Evolutionary conservation across 2,113 vertebrate genomes (phyloP), one percentile per base, ranked within the genome.

Genomic region (Ovis canadensis): DNA sequence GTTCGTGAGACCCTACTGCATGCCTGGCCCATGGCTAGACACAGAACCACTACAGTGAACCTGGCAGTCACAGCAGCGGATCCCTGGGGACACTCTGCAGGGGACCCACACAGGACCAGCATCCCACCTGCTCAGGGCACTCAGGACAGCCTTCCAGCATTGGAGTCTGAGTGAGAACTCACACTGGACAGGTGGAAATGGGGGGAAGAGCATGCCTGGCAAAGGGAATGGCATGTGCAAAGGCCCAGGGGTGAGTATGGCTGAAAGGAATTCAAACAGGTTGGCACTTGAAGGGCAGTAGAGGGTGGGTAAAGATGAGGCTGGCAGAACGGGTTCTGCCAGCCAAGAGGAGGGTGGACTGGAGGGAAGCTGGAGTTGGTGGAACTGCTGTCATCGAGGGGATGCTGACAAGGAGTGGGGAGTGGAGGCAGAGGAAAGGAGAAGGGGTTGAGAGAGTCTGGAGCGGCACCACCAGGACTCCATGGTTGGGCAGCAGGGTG

Each of bases 321-420:
- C 43, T 10, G 2, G 3, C 74, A 57, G 71, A 36, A 25, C 21
- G 1, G 0, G 36, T 74, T 36, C 36, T 7, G 5, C 67, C 23
- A 23, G 36, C 3, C 10, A 25, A 25, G 71, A 40, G 67, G n/a
- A 71, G 17, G 19, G 67, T 77, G 23, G 71, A 14, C 21, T 25
- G 71, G 71, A 43, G 40, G 40, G 40, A 74, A 40, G 31, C 40
- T 10, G 2, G 10, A 7, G 5, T 0, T 27, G 23, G 52, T 2
- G 54, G 43, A 0, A 2, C 4, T 3, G 21, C 52, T 31, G 13
- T 4, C 4, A 3, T 15, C 48, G 0, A 4, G 54, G 50, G 16
- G 25, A 21, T 1, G 16, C 21, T 8, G 17, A 6, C 6, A 10
- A 5, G 10, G 60, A n/a, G 10, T 21, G 27, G 54, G 8, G 14